A percentile compares a stretch with the other conserved stretches of the same genome.
These are phyloP conservation scores for Anabacerthia variegaticeps DNA, from an alignment of 2,797 vertebrate genomes.

Conservation along the genomic window DNA sequence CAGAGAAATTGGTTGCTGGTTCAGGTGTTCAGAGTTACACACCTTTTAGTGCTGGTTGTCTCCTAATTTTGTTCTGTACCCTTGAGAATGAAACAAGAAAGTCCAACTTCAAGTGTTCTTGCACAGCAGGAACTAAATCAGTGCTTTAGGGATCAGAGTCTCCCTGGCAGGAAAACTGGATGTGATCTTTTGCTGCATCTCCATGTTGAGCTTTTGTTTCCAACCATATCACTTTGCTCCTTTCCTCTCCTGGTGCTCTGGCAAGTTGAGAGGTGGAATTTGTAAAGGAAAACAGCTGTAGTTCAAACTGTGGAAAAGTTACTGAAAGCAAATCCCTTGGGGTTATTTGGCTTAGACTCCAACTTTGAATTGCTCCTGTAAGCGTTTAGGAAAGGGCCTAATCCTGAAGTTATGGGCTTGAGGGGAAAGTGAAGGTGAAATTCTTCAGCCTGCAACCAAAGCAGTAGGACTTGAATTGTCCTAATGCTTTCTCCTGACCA, in stretches of 20 bases:
- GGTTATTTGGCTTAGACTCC: not conserved
- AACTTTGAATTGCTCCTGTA: not conserved
- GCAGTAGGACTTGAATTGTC: not conserved
- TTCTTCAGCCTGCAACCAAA: not conserved
- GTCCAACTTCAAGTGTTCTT: not conserved
- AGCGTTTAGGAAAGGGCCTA: not conserved
- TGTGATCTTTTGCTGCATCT: not conserved
- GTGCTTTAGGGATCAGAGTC: not conserved
- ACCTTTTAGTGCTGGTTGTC: not conserved
- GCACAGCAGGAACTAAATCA: not conserved
- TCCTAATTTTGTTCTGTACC: not conserved
- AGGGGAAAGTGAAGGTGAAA: not conserved
- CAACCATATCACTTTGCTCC: not conserved
- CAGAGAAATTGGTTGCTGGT: not conserved
- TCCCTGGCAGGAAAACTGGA: not conserved
- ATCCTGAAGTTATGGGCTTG: not conserved
- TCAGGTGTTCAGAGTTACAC: not conserved
- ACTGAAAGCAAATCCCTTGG: not conserved
- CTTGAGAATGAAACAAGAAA: not conserved
- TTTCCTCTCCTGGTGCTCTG: not conserved
- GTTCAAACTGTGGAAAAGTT: not conserved
- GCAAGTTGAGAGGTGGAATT: not conserved
- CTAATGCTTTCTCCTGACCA: not conserved
- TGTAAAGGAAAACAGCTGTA: slow-evolving; percentile 18
- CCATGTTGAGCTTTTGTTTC: not conserved